Evolutionary conservation across 2,888 invertebrate species (phyloP), one percentile per base, ranked within the genome.

Genomic region (Acleris laterana): DNA sequence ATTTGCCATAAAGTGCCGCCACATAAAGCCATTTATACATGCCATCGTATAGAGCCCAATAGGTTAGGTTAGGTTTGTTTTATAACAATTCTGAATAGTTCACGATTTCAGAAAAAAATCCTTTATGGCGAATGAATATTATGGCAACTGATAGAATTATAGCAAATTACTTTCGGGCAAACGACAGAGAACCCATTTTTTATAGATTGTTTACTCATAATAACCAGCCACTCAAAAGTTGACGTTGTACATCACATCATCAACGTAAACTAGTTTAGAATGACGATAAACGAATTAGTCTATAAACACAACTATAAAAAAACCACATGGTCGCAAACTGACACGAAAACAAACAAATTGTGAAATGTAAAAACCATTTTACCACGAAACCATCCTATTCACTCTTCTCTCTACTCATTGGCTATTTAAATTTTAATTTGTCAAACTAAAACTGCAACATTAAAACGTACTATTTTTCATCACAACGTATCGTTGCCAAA

Each of bases 401-500:
- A 25, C 7, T 25, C 6, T 25, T 7, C 6, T 25, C 25, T 7
- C 25, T 1, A 25, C 25, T 49, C 59, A 20, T 59, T 59, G 48
- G 49, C 25, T 28, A 50, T 65, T 65, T 52, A 46, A 53, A 19
- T 50, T 59, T 55, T 11, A 44, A 60, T 51, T 66, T 44, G 17
- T 56, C 61, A 25, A 51, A 46, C 44, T 38, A 60, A 59, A 63
- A 38, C 28, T 49, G 48, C 25, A 25, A 42, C 42, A 55, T 59
- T 38, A 65, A 16, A 58, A n/a, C 46, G 22, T 20, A 42, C 44
- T 28, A 68, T 64, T 69, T 74, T 72, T 80, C 79, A 77, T 82
- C 80, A 17, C 32, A 19, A 32, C 61, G 48, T 42, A 76, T 77
- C 76, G 70, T 75, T 76, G 84, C 86, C 86, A 85, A 85, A 84